Conservation (phyloP, 2,113 vertebrate species). For the Thalassarche chlororhynchos region DNA sequence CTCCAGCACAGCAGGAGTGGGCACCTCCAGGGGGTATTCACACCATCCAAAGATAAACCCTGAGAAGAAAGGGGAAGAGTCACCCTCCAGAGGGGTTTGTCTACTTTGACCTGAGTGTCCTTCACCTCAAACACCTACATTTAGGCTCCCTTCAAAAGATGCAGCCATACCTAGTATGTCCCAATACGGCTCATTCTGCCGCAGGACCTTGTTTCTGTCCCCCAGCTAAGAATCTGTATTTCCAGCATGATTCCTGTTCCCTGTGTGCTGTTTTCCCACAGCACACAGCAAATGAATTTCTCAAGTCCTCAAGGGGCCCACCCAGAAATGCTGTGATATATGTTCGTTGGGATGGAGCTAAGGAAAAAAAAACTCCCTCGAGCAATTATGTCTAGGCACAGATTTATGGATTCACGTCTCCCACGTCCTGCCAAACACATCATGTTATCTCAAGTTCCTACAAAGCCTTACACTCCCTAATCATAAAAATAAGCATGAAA, state of each 20-base stretch:
- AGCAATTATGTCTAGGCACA: slow-evolving; percentile 35
- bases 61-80: not conserved
- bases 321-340: not conserved
- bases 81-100: not conserved
- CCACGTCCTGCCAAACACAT: slow-evolving; percentile 45
- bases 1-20: not conserved
- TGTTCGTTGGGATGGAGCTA: not conserved
- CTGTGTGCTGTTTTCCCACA: not conserved
- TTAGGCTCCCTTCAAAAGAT: not conserved
- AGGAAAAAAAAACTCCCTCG: not conserved
- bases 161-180: not conserved
- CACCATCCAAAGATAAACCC: not conserved
- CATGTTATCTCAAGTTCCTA: not conserved
- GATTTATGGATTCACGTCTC: slow-evolving; percentile 17
- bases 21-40: not conserved
- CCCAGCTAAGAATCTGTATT: not conserved
- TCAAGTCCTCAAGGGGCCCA: not conserved
- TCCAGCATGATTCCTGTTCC: not conserved
- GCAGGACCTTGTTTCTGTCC: not conserved
- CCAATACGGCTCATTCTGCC: not conserved
- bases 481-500: slow-evolving; percentile 29
- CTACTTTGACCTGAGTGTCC: not conserved
- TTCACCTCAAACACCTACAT: not conserved
- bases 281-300: not conserved
- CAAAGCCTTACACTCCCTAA: not conserved